A percentile compares a stretch with the other conserved stretches of the same genome.
Conservation (phyloP, 2,888 invertebrate genomes). For the Galerucella calmariensis region DNA sequence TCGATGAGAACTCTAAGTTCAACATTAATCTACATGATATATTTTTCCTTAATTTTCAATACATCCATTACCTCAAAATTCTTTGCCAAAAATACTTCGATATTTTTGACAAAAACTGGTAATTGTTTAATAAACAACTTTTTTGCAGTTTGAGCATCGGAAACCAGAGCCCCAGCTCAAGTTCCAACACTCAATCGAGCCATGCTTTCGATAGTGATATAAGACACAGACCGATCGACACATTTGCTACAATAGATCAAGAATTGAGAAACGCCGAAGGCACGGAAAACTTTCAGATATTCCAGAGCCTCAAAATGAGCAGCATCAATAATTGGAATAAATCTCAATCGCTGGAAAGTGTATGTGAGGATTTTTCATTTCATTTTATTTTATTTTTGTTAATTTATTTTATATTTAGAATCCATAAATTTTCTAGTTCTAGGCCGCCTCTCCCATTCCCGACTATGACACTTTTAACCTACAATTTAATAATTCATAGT, state of each 20-base stretch:
- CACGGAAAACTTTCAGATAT: conserved; percentile 59
- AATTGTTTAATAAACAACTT: not conserved
- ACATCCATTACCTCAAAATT: too few species aligned
- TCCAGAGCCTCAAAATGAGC: conserved; percentile 57
- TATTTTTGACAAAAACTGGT: too few species aligned
- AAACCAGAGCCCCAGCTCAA: conserved; percentile 64
- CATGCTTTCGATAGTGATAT: conserved; percentile 59
- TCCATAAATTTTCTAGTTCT: not conserved
- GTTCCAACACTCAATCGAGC: conserved; percentile 61
- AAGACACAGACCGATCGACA: conserved; percentile 53
- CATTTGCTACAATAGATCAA: conserved; percentile 58
- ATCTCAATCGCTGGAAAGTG: conserved; percentile 30
- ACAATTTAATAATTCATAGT: too few species aligned
- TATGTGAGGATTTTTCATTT: conserved; percentile 25
- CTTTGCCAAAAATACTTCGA: too few species aligned
- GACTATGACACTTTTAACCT: too few species aligned
- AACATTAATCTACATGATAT: too few species aligned
- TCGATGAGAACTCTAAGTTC: too few species aligned
- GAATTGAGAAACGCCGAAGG: conserved; percentile 58
- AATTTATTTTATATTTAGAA: not conserved
- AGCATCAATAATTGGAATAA: conserved; percentile 21
- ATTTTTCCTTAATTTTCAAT: too few species aligned
- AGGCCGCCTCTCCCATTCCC: too few species aligned
- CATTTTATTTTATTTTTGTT: not conserved
- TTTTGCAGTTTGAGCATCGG: conserved; percentile 58